These are phyloP conservation scores for Montipora efflorescens DNA, from an alignment of 64 coral and sea anemone species.

Conservation along the genomic window DNA sequence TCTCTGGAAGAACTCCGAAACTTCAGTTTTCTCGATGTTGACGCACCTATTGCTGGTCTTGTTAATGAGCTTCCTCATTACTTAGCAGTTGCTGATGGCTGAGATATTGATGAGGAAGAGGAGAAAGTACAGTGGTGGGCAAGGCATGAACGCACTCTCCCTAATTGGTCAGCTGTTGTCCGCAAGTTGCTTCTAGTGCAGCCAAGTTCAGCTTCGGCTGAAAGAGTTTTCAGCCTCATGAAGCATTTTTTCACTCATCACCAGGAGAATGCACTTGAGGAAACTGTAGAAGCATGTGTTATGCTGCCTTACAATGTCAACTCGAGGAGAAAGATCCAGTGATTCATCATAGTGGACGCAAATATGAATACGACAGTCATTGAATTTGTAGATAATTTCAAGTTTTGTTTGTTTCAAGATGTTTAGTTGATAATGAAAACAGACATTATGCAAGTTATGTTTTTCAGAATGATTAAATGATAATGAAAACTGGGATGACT, in stretches of 20 bases:
- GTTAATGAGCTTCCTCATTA: slow-evolving; percentile 66
- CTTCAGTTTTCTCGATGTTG: slow-evolving; percentile 66
- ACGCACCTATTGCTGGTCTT: slow-evolving; percentile 65
- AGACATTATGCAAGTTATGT: no score
- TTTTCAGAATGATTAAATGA: no score
- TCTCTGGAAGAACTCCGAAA: slow-evolving; percentile 64
- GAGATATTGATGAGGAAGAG: slow-evolving; percentile 69
- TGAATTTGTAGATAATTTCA: no score
- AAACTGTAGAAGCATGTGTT: slow-evolving; percentile 69
- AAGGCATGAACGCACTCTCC: slow-evolving; percentile 71
- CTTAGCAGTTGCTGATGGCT: slow-evolving; percentile 8
- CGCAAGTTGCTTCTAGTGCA: slow-evolving; percentile 75
- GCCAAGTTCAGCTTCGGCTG: slow-evolving; percentile 79
- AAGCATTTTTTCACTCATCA: slow-evolving; percentile 71
- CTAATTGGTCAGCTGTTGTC: slow-evolving; percentile 75
- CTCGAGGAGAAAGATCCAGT: not conserved
- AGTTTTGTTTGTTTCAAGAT: no score
- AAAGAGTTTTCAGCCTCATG: slow-evolving; percentile 79
- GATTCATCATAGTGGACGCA: not conserved
- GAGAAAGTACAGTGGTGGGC: slow-evolving; percentile 61
- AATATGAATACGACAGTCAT: not conserved
- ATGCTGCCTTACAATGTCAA: not conserved
- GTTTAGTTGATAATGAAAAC: no score
- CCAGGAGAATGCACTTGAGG: slow-evolving; percentile 70
- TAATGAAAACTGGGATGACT: no score